A percentile compares a stretch with the other conserved stretches of the same genome.
phyloP scores from a whole-genome alignment of 2,797 vertebrate species.

The Sphaeramia orbicularis region DNA sequence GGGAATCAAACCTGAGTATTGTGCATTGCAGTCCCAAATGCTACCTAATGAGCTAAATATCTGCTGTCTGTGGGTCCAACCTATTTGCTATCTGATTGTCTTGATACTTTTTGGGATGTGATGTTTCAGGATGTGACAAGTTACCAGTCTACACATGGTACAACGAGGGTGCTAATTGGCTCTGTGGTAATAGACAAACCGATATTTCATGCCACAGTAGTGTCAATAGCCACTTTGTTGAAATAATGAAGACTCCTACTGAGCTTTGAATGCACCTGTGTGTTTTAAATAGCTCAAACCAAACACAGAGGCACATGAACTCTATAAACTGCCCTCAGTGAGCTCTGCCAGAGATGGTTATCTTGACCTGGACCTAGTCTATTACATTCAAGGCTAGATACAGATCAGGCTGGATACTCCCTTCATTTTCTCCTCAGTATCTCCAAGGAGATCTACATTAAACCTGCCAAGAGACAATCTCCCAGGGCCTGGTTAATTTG shows the following conservation, averaged over 20 bases:
- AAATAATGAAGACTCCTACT: not conserved
- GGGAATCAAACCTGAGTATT: no score
- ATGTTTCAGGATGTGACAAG: no score
- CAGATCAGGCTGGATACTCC: slow-evolving; percentile 66
- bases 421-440: slow-evolving; percentile 69
- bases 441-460: slow-evolving; percentile 71
- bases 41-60: no score
- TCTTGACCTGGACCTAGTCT: slow-evolving; percentile 71
- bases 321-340: slow-evolving; percentile 45
- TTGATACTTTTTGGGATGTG: no score
- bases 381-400: slow-evolving; percentile 75
- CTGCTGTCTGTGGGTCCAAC: no score
- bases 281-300: slow-evolving; percentile 22
- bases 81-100: no score
- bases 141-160: no score
- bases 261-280: slow-evolving; percentile 7
- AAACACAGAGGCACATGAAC: slow-evolving; percentile 8
- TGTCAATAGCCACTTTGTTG: not conserved
- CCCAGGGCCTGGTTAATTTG: slow-evolving; percentile 57
- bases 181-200: no score
- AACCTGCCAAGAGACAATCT: slow-evolving; percentile 63
- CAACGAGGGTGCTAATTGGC: no score
- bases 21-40: no score
- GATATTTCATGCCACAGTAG: no score
- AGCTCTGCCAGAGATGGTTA: slow-evolving; percentile 59